Conservation (phyloP, 2,888 invertebrate species). For the Ochropleura leucogaster region DNA sequence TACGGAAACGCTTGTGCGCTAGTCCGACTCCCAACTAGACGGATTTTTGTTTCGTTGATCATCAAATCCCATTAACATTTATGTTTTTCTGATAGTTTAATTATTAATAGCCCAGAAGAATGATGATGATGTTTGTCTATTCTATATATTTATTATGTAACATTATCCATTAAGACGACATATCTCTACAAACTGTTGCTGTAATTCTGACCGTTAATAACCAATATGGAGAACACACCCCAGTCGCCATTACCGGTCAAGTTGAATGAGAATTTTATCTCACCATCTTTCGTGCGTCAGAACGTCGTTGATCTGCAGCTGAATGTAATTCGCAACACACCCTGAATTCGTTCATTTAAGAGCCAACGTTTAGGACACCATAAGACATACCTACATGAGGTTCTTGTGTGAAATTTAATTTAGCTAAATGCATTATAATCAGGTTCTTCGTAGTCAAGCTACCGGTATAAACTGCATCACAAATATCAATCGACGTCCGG, state of each 20-base stretch:
- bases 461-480: slow-evolving; percentile 18
- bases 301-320: slow-evolving; percentile 1
- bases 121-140: not conserved
- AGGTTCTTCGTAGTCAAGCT: slow-evolving; percentile 23
- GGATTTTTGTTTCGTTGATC: not conserved
- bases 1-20: too few species aligned
- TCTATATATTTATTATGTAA: not conserved
- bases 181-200: not conserved
- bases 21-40: too few species aligned
- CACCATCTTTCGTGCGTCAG: slow-evolving; percentile 31
- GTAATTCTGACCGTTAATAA: not conserved
- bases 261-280: slow-evolving; percentile 38
- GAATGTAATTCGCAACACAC: not conserved
- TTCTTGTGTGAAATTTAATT: not conserved
- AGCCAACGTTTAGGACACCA: not conserved
- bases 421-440: slow-evolving; percentile 7
- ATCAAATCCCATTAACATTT: not conserved
- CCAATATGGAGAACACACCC: slow-evolving; percentile 16
- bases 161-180: not conserved
- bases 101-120: not conserved
- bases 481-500: slow-evolving; percentile 46
- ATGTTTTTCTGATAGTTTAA: not conserved
- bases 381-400: not conserved
- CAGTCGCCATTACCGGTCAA: slow-evolving; percentile 12
- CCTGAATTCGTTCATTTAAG: slow-evolving; percentile 9